Evolutionary conservation across 2,113 vertebrate genomes (phyloP).

Genomic region (Cranoglanis bouderius): DNA sequence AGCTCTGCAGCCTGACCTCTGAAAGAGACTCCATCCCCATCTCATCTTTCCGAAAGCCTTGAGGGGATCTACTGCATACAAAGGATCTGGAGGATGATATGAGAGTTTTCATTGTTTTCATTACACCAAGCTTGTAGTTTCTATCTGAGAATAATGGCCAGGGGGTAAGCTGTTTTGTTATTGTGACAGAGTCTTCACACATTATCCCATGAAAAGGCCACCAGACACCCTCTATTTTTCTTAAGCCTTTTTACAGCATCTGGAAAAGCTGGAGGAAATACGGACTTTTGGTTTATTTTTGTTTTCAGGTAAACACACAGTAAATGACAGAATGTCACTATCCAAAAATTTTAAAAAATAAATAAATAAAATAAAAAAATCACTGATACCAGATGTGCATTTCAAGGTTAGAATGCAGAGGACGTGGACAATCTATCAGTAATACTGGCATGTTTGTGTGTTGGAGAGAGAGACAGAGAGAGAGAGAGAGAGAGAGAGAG

Average conservation of each 20-base stretch:
- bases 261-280: not conserved
- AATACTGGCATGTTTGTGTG: not conserved
- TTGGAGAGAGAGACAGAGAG: no score
- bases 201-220: slow-evolving; percentile 47
- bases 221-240: slow-evolving; percentile 38
- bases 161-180: slow-evolving; percentile 47
- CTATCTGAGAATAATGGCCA: slow-evolving; percentile 51
- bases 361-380: not conserved
- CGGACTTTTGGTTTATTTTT: slow-evolving; percentile 8
- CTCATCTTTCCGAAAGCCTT: slow-evolving; percentile 43
- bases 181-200: slow-evolving; percentile 56
- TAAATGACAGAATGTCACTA: slow-evolving; percentile 13
- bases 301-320: slow-evolving; percentile 1
- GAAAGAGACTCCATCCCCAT: slow-evolving; percentile 40
- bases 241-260: slow-evolving; percentile 42
- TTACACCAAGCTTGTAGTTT: slow-evolving; percentile 54
- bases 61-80: slow-evolving; percentile 40
- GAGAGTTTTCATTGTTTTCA: slow-evolving; percentile 54
- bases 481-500: not conserved
- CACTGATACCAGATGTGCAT: not conserved
- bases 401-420: slow-evolving; percentile 5
- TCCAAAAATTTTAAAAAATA: not conserved
- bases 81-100: slow-evolving; percentile 56
- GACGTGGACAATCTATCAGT: not conserved
- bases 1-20: slow-evolving; percentile 47